Evolutionary conservation across 92 coral and sea anemone species (phyloP), one percentile per base, ranked within the genome.

Genomic region (Epizoanthus scotinus): DNA sequence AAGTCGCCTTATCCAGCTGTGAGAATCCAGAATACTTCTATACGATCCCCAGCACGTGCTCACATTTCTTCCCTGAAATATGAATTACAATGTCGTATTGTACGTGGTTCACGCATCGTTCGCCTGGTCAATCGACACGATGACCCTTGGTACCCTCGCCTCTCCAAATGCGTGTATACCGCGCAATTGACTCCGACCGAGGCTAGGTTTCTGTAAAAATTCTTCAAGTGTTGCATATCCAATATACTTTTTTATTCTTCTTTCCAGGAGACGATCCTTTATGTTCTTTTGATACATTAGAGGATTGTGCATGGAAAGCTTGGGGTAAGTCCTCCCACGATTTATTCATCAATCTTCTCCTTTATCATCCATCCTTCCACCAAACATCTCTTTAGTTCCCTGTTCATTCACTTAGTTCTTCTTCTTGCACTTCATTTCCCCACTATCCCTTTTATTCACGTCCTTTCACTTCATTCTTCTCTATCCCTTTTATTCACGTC

Each of bases 261-360:
- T n/a, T 83, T 67, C 24, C 86, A 72, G 54, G 79, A 73, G 74
- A 85, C 70, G 80, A 86, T 42, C 80, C 90, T 0, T 89, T 90
- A 14, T 93, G 97, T 26, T 89, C 87, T 49, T 84, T 82, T 56
- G 77, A n/a, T 28, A 71, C 89, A 38, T 62, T 89, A 17, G 42
- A 73, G 0, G 25, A 44, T 2, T 93, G 97, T 28, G 73, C 89
- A 58, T 93, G 97, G 97, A 90, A 84, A 17, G 97, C 97, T 20
- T 90, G 94, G 94, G 75, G 97, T 93, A 55, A 90, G 94, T 78
- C 15, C 13, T 20, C 5, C 40, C 6, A n/a, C 34, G 1, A 63
- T 8, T 34, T 2, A 6, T 34, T 34, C 52, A 47, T 13, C 52
- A 47, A 14, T 8, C 17, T 0, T 34, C 6, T 34, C 40, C 2